Evolutionary conservation across 2,113 vertebrate species (phyloP), one percentile per base, ranked within the genome.

Genomic region (Lipophrys pholis): DNA sequence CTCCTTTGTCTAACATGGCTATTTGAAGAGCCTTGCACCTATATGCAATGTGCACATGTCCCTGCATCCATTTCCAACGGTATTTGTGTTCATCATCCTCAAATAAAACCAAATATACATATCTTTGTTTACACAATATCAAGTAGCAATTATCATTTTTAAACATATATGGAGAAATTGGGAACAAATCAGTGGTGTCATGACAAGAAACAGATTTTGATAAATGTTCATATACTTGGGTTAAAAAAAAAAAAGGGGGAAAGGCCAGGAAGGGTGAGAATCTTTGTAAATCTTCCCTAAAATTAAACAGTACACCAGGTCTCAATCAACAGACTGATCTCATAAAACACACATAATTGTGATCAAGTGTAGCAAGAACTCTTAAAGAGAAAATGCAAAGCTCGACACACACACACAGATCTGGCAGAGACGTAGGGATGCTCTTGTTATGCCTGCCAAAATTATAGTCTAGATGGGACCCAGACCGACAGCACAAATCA

Each of bases 401-500:
- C 21, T 30, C 2, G 21, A 30, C 21, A 30, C 21, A 30, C 21
- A 30, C 21, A 30, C 21, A 30, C 21, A 30, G 21, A 30, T 74
- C 41, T 78, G 77, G 74, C 69, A 73, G 70, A 55, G 62, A 76
- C 64, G 76, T 68, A 48, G 61, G 60, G 73, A 42, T 69, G 78
- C 65, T 84, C 69, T 81, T 36, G 21, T 76, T 79, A 69, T 76
- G 69, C 81, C 73, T 89, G 82, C 69, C 76, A 69, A 84, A 81
- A 69, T 54, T 69, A 85, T 80, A 64, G 78, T 73, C 78, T 82
- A 73, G 76, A 87, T 69, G 62, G 73, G 49, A 73, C 77, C 60
- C 81, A 83, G 79, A 53, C 73, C n/a, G 42, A 64, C 53, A 78
- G 51, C 78, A 80, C 82, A 81, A 83, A 85, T 88, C 67, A 84